A percentile compares a stretch with the other conserved stretches of the same genome.
phyloP scores from a whole-genome alignment of 2,888 invertebrate species.

The Clepsis dumicolana region DNA sequence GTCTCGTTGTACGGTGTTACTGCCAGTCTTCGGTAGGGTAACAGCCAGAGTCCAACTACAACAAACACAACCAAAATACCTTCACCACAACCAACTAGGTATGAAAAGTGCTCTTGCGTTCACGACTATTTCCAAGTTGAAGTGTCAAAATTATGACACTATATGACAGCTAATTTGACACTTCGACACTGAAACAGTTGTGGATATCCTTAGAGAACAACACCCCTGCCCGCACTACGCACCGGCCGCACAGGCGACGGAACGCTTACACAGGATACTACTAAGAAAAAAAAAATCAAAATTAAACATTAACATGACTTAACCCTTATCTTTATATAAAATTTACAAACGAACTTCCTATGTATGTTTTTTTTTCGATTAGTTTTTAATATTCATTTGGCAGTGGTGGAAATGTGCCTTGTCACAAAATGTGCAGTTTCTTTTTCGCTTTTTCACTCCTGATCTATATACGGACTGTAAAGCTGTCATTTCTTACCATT shows the following conservation, averaged over 20 bases:
- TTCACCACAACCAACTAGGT: no score
- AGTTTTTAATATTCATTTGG: slow-evolving; percentile 77
- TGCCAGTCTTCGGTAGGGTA: no score
- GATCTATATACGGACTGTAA: slow-evolving; percentile 78
- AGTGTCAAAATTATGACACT: no score
- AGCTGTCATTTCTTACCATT: slow-evolving; percentile 82
- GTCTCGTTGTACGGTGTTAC: no score
- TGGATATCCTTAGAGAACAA: no score
- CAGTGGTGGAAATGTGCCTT: slow-evolving; percentile 87
- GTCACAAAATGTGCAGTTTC: slow-evolving; percentile 75
- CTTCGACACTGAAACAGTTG: no score
- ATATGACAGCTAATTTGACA: no score
- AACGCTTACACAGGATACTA: slow-evolving; percentile 77
- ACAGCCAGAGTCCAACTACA: no score
- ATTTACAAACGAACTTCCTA: slow-evolving; percentile 77
- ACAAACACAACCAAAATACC: no score
- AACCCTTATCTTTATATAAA: slow-evolving; percentile 79
- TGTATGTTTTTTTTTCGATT: slow-evolving; percentile 66
- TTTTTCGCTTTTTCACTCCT: slow-evolving; percentile 62
- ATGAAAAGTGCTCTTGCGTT: no score
- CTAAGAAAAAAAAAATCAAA: slow-evolving; percentile 78
- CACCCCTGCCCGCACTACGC: no score
- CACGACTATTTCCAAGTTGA: no score
- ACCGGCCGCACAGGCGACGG: slow-evolving; percentile 67
- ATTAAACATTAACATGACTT: slow-evolving; percentile 84